A percentile compares a stretch with the other conserved stretches of the same genome.
These are phyloP conservation scores for Callospermophilus lateralis DNA, from an alignment of 2,113 vertebrate species.

Conservation along the genomic window DNA sequence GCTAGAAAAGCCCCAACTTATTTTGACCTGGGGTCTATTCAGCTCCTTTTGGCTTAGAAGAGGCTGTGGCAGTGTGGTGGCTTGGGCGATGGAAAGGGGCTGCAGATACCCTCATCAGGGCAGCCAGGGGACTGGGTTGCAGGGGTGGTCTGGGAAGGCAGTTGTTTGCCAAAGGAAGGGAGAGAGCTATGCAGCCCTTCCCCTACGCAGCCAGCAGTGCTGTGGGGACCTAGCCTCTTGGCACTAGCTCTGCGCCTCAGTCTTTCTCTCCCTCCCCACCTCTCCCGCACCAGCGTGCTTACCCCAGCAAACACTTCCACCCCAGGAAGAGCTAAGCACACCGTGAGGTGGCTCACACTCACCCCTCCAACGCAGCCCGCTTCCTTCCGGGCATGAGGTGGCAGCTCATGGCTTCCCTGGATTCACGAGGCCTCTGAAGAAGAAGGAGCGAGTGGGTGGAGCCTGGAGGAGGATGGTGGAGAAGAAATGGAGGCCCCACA, in stretches of 20 bases:
- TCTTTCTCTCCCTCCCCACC: neutral
- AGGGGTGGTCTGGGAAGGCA: neutral
- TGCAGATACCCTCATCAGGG: neutral
- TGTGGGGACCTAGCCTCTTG: neutral
- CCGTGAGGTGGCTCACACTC: neutral
- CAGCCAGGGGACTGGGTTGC: neutral
- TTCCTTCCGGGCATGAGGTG: neutral
- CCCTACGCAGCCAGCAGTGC: neutral
- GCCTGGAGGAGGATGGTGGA: neutral
- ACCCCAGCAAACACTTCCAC: neutral
- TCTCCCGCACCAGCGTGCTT: neutral
- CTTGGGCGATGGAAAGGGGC: neutral
- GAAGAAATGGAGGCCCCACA: neutral
- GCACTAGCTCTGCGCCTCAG: neutral
- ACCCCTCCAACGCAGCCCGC: conserved; percentile 26
- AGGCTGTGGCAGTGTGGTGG: neutral
- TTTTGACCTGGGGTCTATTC: neutral
- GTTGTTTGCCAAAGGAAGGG: neutral
- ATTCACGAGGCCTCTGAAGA: neutral
- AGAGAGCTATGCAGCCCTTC: too few relatives aligned
- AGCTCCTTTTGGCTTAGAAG: neutral
- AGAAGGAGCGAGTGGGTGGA: neutral
- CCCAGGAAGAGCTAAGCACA: neutral
- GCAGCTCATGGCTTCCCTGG: neutral
- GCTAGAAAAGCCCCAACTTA: neutral